Evolutionary conservation across 2,888 invertebrate species (phyloP), one percentile per base, ranked within the genome.

Genomic region (Limnephilus rhombicus): DNA sequence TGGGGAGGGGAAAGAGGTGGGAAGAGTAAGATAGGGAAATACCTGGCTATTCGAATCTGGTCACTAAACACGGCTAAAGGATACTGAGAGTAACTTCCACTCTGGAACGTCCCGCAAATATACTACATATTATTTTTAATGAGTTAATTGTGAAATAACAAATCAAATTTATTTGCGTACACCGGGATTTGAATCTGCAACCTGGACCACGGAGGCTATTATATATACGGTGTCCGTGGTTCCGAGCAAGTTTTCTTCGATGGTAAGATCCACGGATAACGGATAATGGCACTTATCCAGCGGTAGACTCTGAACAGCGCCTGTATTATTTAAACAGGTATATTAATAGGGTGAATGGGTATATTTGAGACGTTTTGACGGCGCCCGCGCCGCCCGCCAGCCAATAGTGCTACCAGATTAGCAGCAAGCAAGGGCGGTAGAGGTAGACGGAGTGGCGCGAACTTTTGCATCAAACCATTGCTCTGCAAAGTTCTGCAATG

Each of bases 291-390:
- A 45, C n/a, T 31, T 13, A 83, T 45, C 24, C 41, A 34, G 85
- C 80, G 90, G 90, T 90, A 41, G 90, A 90, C 4, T 82, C 45
- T 85, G 86, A 91, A 91, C 87, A 91, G 29, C 87, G 24, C 86
- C 31, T n/a, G 91, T 88, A 87, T 81, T 68, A 87, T 92, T 91
- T 88, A 87, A 88, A 92, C 93, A 93, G 93, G 93, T 92, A 91
- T 93, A 93, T 93, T 93, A 91, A 93, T 93, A 92, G 93, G 92
- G 92, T 86, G 88, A 91, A 91, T 91, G 91, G 90, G 92, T 93
- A 93, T 93, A 93, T 92, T 91, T 93, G 91, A 85, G 88, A 37
- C 80, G 92, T 92, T 92, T 82, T 93, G 92, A 91, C 91, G 89
- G 88, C 89, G 89, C 89, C 91, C 87, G 88, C 89, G 89, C 89